Evolutionary conservation across 1,140 invertebrate genomes (phyloP), one percentile per base, ranked within the genome.

Genomic region (Diachasmimorpha longicaudata): DNA sequence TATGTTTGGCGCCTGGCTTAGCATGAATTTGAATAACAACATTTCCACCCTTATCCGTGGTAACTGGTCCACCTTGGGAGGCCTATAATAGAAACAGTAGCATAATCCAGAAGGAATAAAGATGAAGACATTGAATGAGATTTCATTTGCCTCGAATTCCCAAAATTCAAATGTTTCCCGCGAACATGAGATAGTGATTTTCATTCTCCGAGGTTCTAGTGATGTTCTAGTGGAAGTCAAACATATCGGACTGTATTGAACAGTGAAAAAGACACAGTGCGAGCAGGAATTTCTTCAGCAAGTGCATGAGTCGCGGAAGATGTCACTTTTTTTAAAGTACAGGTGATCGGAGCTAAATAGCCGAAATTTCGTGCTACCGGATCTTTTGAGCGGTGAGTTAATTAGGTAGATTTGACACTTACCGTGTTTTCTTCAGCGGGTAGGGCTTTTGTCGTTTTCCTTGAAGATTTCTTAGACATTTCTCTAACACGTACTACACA

Each of bases 1-100:
- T 95, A 68, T 91, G 89, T 87, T 95, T 95, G 0, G 94, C 92
- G 68, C 94, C 94, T 31, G 95, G 95, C 86, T 95, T 96, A 0
- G 94, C 94, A 77, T 92, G 87, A 58, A 96, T 90, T 87, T 91
- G 91, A 37, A 95, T 92, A 9, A 87, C 76, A 74, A 94, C 90
- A 81, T 93, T 91, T 13, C 93, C 93, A 63, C 85, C 80, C 86
- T 93, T 93, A 79, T 93, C 87, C 42, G 90, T 19, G 25, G 78
- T 82, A 19, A 93, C 82, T 39, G 92, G 90, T 63, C 88, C 86
- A 67, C 78, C 25, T 3, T 31, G 68, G 42, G 39, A 21, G 25
- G 37, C n/a, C 72, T 77, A 39, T 16, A 46, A 66, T 42, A 76
- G 42, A 39, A 63, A 4, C 10, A 46, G 11, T 9, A 14, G 44